Evolutionary conservation across 2,888 invertebrate genomes (phyloP), one percentile per base, ranked within the genome.

Genomic region (Athalia cordata): DNA sequence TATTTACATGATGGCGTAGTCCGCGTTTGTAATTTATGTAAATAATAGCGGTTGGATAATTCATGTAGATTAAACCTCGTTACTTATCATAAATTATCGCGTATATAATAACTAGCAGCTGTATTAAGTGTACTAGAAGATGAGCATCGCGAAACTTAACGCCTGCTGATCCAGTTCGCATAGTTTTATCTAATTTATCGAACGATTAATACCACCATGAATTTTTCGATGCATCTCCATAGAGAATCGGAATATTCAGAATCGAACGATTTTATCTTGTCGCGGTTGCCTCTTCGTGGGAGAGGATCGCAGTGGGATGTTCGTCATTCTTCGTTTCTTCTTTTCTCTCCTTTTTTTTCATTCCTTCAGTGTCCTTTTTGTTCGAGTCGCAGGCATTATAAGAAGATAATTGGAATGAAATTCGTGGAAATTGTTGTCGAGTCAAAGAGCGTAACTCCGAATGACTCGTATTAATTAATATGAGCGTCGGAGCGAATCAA

Each of bases 71-170:
- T 75, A 75, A 75, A 62, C 52, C 75, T 61, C 59, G 75, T 75
- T 64, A 75, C 75, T 75, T 75, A 75, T 75, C 75, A 64, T 75
- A 75, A 75, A 49, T 75, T 75, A 75, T 75, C 75, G 13, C 75
- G 68, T 55, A 5, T 9, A 45, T 52, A 13, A 8, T 52, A 29
- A 55, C 70, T 11, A 6, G 57, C 13, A 15, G 1, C 29, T 29
- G 29, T 29, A 29, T 29, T 2, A 29, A 29, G 29, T 29, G 29
- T 29, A 29, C 29, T 2, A 0, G 29, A 29, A 29, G 29, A 29
- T 29, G 29, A 29, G 29, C 29, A 29, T 29, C 29, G 29, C 29
- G 29, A 29, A 29, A 29, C 2, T 29, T 29, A 29, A 29, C 29
- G 2, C 29, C 29, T 2, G 29, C 2, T 29, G 29, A 29, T 29